Conservation (phyloP, 2,888 invertebrate species). For the Nasonia oneida region DNA sequence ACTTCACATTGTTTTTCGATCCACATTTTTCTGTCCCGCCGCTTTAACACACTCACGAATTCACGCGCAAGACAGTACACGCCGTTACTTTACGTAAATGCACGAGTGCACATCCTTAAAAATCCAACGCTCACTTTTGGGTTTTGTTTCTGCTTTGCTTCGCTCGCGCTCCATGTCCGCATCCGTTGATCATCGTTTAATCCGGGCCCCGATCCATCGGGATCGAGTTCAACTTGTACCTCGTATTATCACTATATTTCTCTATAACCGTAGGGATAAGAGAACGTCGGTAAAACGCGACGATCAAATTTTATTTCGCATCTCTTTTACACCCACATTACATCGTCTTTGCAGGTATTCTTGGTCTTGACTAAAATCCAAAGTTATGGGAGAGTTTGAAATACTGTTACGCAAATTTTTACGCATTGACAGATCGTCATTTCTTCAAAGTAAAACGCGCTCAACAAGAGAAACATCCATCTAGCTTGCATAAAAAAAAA, state of each 20-base stretch:
- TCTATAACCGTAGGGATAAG: neutral
- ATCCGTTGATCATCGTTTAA: neutral
- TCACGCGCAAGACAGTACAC: conserved; percentile 46
- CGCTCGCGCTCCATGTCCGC: neutral
- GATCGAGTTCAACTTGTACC: conserved; percentile 45
- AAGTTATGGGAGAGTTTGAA: conserved; percentile 40
- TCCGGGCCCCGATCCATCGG: conserved; percentile 1
- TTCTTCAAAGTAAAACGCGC: conserved; percentile 8
- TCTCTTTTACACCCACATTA: conserved; percentile 36
- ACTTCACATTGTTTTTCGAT: neutral
- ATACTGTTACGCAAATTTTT: conserved; percentile 57
- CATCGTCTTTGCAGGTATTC: conserved; percentile 29
- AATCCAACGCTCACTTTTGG: neutral
- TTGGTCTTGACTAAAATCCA: conserved; percentile 63
- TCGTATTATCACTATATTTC: conserved; percentile 52
- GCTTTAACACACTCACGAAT: conserved; percentile 14
- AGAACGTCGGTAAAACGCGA: conserved; percentile 44
- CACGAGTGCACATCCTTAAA: conserved; percentile 35
- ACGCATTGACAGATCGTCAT: conserved; percentile 45
- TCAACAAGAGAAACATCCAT: conserved; percentile 1
- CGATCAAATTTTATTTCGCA: conserved; percentile 53
- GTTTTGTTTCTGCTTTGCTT: neutral
- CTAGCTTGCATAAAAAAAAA: conserved; percentile 3
- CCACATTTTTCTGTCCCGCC: conserved; percentile 7
- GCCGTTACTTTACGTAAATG: conserved; percentile 57